Conservation (phyloP, 2,797 vertebrate species). For the Decapterus maruadsi region DNA sequence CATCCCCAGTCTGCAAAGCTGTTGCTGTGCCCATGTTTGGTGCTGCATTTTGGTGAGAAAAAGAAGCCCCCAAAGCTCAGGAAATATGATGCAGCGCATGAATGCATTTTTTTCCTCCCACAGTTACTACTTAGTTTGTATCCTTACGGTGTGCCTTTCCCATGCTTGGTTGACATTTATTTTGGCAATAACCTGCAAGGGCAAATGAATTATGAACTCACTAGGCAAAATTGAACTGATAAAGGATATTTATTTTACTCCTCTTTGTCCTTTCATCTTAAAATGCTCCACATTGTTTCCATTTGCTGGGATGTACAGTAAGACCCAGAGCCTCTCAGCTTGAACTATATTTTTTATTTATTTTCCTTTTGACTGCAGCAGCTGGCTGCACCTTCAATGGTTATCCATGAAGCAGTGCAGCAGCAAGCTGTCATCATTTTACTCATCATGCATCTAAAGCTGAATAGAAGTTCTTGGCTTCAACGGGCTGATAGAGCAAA, state of each 20-base stretch:
- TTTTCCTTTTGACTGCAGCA: conserved; percentile 47
- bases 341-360: conserved; percentile 34
- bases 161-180: conserved; percentile 80
- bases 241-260: conserved; percentile 70
- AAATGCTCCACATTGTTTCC: conserved; percentile 71
- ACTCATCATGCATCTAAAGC: conserved; percentile 50
- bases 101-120: conserved; percentile 51
- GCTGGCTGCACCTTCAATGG: conserved; percentile 25
- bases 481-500: conserved; percentile 39
- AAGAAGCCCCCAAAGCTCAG: conserved; percentile 43
- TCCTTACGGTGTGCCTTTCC: conserved; percentile 70
- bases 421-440: conserved; percentile 52
- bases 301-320: conserved; percentile 62
- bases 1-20: conserved; percentile 52
- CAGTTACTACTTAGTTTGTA: conserved; percentile 66
- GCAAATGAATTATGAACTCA: conserved; percentile 77
- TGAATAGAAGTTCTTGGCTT: conserved; percentile 52
- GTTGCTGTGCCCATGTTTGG: conserved; percentile 36
- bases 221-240: conserved; percentile 72
- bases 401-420: conserved; percentile 47
- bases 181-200: conserved; percentile 78
- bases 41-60: conserved; percentile 56
- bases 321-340: conserved; percentile 43
- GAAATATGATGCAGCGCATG: conserved; percentile 66
- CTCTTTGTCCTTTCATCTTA: conserved; percentile 52